These are phyloP conservation scores for Coronaproctus castanopsis DNA, from an alignment of 2,888 invertebrate genomes.

Conservation along the genomic window DNA sequence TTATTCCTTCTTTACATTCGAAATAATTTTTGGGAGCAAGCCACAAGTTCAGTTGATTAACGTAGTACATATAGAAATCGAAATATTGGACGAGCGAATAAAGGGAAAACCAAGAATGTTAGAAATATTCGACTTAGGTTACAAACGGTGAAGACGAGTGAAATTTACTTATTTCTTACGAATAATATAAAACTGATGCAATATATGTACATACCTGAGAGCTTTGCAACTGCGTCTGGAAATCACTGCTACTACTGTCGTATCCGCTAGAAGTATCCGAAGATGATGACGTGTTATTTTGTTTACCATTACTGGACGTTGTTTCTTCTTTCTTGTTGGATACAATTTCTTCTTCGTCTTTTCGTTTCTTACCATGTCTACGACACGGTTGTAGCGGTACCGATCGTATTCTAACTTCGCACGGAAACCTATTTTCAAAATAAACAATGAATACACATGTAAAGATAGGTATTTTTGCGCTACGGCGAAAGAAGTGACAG, in stretches of 20 bases:
- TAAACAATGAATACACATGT: conserved; percentile 22
- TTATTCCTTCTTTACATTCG: too few species aligned
- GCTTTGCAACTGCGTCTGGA: conserved; percentile 50
- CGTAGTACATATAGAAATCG: too few species aligned
- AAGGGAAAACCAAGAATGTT: too few species aligned
- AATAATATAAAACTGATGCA: too few species aligned
- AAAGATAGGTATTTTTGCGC: too few species aligned
- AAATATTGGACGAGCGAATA: too few species aligned
- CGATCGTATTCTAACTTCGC: conserved; percentile 65
- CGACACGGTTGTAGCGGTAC: conserved; percentile 68
- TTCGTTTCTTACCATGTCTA: conserved; percentile 51
- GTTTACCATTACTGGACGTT: not conserved
- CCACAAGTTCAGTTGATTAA: too few species aligned
- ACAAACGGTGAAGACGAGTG: too few species aligned
- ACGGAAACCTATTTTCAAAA: conserved; percentile 52
- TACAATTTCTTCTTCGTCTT: conserved; percentile 41
- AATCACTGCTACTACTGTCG: not conserved
- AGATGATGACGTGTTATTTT: not conserved
- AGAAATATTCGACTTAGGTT: too few species aligned
- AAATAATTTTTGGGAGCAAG: too few species aligned
- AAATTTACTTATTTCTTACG: too few species aligned
- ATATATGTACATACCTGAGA: conserved; percentile 61
- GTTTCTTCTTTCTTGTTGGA: conserved; percentile 20
- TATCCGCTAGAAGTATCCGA: not conserved
- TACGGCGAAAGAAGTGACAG: too few species aligned